Evolutionary conservation across 2,797 vertebrate species (phyloP).

Genomic region (Momotus momota): DNA sequence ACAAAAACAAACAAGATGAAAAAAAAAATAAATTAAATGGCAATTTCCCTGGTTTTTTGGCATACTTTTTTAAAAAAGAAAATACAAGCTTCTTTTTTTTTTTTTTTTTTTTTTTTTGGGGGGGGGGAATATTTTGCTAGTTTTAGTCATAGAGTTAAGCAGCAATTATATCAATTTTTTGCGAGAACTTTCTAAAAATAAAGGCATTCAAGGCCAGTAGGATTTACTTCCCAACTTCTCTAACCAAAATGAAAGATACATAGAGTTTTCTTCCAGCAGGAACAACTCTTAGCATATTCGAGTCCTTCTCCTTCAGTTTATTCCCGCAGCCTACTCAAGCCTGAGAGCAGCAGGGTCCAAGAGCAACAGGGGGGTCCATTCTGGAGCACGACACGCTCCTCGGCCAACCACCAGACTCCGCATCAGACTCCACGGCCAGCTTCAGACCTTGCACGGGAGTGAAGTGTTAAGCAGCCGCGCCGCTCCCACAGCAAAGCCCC

Average conservation of each 20-base stretch:
- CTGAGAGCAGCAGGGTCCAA: not conserved
- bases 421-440: no score
- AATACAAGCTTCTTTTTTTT: no score
- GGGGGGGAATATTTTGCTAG: not conserved
- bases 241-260: not conserved
- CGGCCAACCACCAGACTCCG: no score
- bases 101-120: no score
- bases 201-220: not conserved
- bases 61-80: no score
- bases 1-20: no score
- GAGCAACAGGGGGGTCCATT: no score
- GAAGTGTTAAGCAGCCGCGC: not conserved
- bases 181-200: not conserved
- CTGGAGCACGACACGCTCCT: not conserved
- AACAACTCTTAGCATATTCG: not conserved
- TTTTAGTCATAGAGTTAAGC: not conserved
- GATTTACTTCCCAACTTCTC: not conserved
- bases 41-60: no score
- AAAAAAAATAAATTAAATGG: no score
- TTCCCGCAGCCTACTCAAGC: no score
- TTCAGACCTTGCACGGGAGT: rapidly evolving
- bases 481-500: not conserved
- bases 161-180: not conserved
- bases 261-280: not conserved
- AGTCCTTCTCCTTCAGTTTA: not conserved